Evolutionary conservation across 2,113 vertebrate species (phyloP), one percentile per base, ranked within the genome.

Genomic region (Ceyx cyanopectus): DNA sequence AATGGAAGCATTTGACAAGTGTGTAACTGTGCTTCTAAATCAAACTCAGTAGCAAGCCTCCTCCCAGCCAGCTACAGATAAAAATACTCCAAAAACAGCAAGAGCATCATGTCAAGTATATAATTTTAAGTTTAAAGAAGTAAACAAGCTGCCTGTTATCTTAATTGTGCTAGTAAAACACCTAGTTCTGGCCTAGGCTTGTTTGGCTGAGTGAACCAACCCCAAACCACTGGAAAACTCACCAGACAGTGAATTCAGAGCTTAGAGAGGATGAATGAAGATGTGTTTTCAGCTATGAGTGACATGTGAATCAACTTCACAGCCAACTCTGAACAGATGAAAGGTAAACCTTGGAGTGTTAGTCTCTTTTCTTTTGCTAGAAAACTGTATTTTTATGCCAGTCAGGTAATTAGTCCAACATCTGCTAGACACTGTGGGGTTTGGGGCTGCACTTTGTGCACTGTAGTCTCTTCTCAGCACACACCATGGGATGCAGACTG

Each of bases 401-500:
- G 51, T 70, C 5, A 34, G 41, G 41, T 68, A 69, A 80, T 29
- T 2, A 61, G 45, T 72, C 15, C 22, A 79, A 60, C 26, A 61
- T 29, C 48, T 82, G 27, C 32, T 79, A 65, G 62, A 61, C 45
- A 34, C 11, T 8, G 14, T 18, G n/a, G 46, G 8, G 1, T 54
- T 81, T 84, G 10, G 34, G 8, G 7, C 6, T 80, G 9, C 8
- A 58, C 66, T 85, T 70, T 26, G 57, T 2, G 2, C 2, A 2
- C 0, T 70, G 14, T 9, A 58, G n/a, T 30, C 54, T 66, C 21
- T 62, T 57, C 43, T 26, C 21, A 11, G 45, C 6, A n/a, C 30
- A 65, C 8, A 60, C 6, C 14, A 45, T 0, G 41, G n/a, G 32
- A 26, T 68, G 37, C 30, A 75, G 0, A 50, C 13, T 46, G n/a